Evolutionary conservation across 2,888 invertebrate species (phyloP), one percentile per base, ranked within the genome.

Genomic region (Watsonalla cultraria): DNA sequence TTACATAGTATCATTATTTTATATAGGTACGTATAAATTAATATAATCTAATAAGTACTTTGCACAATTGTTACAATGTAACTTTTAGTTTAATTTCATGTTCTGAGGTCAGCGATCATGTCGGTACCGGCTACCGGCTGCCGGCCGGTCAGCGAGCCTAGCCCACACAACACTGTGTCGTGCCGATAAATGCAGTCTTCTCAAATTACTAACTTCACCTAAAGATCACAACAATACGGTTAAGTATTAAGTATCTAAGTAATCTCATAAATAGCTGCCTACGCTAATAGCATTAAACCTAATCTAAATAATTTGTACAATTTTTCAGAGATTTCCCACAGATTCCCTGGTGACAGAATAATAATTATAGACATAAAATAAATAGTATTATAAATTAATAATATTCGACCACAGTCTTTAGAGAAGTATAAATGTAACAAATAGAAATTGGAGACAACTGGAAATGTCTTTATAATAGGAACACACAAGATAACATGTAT

Each of bases 1-100:
- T 79, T 90, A 90, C 90, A 88, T 53, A 74, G 77, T 83, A 84
- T 76, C 65, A 65, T 83, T 80, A 82, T 78, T 71, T 84, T 85
- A 86, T 70, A 72, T 76, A 76, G 61, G 74, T 81, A 82, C 77
- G 78, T 82, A 90, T 90, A 90, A 90, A 90, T 90, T 89, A 90
- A 86, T 89, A 88, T 84, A 84, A 79, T 78, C 90, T 90, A 90
- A 82, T 90, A 90, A 90, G 90, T 90, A 90, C 90, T 88, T 87
- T 90, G 90, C 90, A 88, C 89, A 89, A 82, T 80, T 80, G 83
- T 86, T 84, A 88, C 83, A 85, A 83, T 77, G 67, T 74, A 72
- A 76, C 72, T 78, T 80, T 75, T 68, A 77, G 62, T 69, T 73
- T 72, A 76, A 71, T 76, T 75, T 70, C 61, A 70, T 70, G 74